Conservation (phyloP, 1,140 invertebrate species). For the Oppia nitens region DNA sequence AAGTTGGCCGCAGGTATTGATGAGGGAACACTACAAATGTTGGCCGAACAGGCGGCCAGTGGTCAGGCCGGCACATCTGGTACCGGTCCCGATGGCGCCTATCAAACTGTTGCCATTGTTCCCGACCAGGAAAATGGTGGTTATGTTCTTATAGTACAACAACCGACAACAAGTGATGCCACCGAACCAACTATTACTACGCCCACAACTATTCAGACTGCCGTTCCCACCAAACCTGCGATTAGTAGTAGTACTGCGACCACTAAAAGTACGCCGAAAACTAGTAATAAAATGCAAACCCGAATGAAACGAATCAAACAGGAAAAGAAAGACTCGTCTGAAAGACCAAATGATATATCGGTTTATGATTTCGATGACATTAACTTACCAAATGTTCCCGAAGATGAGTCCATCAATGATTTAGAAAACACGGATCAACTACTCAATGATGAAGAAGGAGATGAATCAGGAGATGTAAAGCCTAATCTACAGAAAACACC, state of each 20-base stretch:
- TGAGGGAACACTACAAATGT: conserved; percentile 22
- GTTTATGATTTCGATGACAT: conserved; percentile 40
- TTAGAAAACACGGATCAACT: conserved; percentile 19
- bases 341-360: conserved; percentile 30
- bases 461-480: not conserved
- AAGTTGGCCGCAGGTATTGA: conserved; percentile 15
- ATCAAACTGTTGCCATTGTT: conserved; percentile 12
- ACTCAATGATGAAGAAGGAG: conserved; percentile 1
- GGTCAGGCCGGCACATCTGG: conserved; percentile 3
- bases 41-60: conserved; percentile 24
- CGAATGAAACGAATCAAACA: conserved; percentile 9
- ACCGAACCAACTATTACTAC: not conserved
- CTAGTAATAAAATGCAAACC: not conserved
- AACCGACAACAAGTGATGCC: not conserved
- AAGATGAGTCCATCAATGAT: conserved; percentile 40
- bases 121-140: conserved; percentile 3
- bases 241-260: not conserved
- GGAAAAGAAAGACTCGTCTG: conserved; percentile 15
- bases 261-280: not conserved
- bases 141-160: conserved; percentile 13
- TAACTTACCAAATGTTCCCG: conserved; percentile 37
- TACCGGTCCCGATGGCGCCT: not conserved
- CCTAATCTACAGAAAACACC: not conserved
- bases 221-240: not conserved
- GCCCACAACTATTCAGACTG: not conserved